These are phyloP conservation scores for Helicolenus hilgendorfi DNA, from an alignment of 2,797 vertebrate species.

Conservation along the genomic window DNA sequence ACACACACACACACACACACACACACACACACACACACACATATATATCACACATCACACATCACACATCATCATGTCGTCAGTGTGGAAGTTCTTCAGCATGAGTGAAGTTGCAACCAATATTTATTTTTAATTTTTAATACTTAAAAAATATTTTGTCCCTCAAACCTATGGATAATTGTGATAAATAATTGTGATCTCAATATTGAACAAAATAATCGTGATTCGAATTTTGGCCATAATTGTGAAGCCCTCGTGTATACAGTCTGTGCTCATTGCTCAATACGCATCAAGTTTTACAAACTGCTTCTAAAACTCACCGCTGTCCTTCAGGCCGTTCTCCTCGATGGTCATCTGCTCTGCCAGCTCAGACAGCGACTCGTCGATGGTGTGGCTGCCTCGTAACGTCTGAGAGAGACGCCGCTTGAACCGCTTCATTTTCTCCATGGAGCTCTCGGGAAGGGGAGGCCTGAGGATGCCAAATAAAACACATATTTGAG, in stretches of 20 bases:
- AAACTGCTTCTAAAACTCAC: conserved; percentile 82
- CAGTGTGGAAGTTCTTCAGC: too few species aligned
- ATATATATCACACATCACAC: too few species aligned
- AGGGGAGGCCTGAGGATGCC: conserved; percentile 89
- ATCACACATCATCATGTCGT: too few species aligned
- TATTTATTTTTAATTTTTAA: too few species aligned
- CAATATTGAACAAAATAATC: too few species aligned
- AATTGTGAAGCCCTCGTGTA: too few species aligned
- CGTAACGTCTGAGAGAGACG: conserved; percentile 95
- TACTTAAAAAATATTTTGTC: too few species aligned
- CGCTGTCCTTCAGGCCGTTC: conserved; percentile 95
- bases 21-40: too few species aligned
- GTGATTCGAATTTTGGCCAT: too few species aligned
- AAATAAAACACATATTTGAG: background rate
- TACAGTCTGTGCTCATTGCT: background rate
- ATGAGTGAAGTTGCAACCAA: background rate
- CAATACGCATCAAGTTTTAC: background rate
- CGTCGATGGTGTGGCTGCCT: conserved; percentile 98
- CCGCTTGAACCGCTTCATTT: conserved; percentile 98
- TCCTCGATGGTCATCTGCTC: conserved; percentile 98
- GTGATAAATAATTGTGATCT: too few species aligned
- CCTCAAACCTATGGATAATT: too few species aligned
- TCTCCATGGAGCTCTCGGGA: conserved; percentile 91
- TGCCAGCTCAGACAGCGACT: conserved; percentile 96
- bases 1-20: too few species aligned